Evolutionary conservation across 2,113 vertebrate species (phyloP).

Genomic region (Protomyctophum bolini): DNA sequence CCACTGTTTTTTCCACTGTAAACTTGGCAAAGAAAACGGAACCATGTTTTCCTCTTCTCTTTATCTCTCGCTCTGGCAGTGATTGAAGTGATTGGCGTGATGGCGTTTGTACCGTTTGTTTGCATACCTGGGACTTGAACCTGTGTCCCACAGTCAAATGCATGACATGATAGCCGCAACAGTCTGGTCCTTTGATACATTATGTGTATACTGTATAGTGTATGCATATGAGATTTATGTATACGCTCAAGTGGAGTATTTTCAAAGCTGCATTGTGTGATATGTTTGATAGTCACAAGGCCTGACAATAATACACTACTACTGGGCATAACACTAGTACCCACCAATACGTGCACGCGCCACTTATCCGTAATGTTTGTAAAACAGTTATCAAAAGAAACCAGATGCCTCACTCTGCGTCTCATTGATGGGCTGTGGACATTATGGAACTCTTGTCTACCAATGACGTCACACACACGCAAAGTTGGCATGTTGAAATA

Average conservation of each 20-base stretch:
- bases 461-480: too few relatives aligned
- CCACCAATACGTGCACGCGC: too few relatives aligned
- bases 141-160: conserved; percentile 44
- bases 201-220: background rate
- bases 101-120: conserved; percentile 47
- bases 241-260: conserved; percentile 39
- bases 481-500: too few relatives aligned
- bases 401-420: too few relatives aligned
- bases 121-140: conserved; percentile 48
- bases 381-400: too few relatives aligned
- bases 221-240: conserved; percentile 43
- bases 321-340: too few relatives aligned
- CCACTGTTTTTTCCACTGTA: too few relatives aligned
- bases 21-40: background rate
- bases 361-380: too few relatives aligned
- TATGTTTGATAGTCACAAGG: too few relatives aligned
- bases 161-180: conserved; percentile 54
- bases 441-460: too few relatives aligned
- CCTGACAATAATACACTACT: too few relatives aligned
- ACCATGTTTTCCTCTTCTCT: background rate
- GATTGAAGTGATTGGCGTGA: conserved; percentile 44
- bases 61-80: conserved; percentile 5
- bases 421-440: too few relatives aligned
- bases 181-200: conserved; percentile 21
- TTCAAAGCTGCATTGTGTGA: conserved; percentile 6